These are phyloP conservation scores for Amphipyra berbera DNA, from an alignment of 2,888 invertebrate genomes.

Conservation along the genomic window DNA sequence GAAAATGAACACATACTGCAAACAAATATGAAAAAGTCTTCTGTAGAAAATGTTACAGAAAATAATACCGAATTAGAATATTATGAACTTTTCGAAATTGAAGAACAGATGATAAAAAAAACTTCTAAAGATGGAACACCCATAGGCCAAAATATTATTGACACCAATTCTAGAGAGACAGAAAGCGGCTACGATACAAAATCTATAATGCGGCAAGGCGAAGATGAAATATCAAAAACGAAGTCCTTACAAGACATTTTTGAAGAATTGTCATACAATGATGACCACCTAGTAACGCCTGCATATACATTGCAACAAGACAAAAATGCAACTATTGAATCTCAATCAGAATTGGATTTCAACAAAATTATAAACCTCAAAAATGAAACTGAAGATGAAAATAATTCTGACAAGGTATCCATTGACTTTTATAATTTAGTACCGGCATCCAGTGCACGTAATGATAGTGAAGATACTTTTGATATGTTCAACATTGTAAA, in stretches of 20 bases:
- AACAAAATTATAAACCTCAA: constrained; percentile 7
- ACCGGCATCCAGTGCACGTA: constrained; percentile 65
- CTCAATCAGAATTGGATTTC: not conserved
- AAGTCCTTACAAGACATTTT: constrained; percentile 48
- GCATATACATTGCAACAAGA: constrained; percentile 17
- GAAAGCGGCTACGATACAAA: constrained; percentile 25
- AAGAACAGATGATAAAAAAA: constrained; percentile 41
- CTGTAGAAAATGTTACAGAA: not conserved
- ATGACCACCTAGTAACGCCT: constrained; percentile 10
- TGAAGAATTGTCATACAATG: constrained; percentile 57
- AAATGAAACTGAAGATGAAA: constrained; percentile 41
- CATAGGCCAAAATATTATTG: constrained; percentile 11
- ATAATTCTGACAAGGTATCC: constrained; percentile 46
- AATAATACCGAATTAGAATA: constrained; percentile 27
- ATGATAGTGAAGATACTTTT: constrained; percentile 29
- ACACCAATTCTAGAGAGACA: constrained; percentile 6
- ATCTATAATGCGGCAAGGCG: constrained; percentile 18
- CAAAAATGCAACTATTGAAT: constrained; percentile 2
- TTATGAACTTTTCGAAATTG: constrained; percentile 36
- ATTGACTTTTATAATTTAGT: constrained; percentile 75
- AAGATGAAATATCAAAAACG: constrained; percentile 10
- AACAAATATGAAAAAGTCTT: constrained; percentile 9
- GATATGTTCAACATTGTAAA: constrained; percentile 15
- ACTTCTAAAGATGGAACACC: constrained; percentile 6
- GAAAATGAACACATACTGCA: constrained; percentile 15